Evolutionary conservation across 30 jellyfish, hydroid and myxozoan genomes (phyloP), one percentile per base, ranked within the genome.

Genomic region (Phacellophora camtschatica): DNA sequence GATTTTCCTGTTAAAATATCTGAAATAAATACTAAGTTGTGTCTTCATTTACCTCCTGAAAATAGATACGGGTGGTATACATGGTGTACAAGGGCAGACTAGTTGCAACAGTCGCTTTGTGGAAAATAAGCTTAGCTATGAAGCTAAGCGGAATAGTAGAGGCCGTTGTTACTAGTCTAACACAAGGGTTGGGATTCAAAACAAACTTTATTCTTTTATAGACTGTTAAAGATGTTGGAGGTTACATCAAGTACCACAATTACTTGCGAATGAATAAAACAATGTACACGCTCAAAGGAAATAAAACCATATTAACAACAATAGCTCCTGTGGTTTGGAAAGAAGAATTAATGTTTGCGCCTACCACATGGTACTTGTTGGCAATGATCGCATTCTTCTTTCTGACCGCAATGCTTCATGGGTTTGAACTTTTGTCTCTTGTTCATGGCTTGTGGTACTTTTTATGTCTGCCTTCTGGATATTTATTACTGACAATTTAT

Each of bases 401-500:
- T 16, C 45, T 92, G 10, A 92, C 98, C 22, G 96, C 96, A 36
- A 18, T 92, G 65, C 71, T 92, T 29, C 98, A 92, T 85, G 98
- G 98, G 55, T 79, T 81, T 35, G 98, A 92, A 59, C 81, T 74
- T 67, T 20, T 74, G 69, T 66, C 78, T 19, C 59, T 92, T 62
- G 54, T 92, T 25, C 98, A 92, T 92, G 98, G 98, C 0, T 9
- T 92, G 13, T 84, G 96, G 95, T 92, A 92, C 42, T 35, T 92
- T 71, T 85, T 92, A 2, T 92, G 98, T 73, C 77, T 92, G 41
- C 98, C 98, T 1, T 92, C 98, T 22, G 98, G 98, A 18, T 92
- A 92, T 59, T 75, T 92, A 66, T 84, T 92, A 19, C 92, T 92
- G 32, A 92, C 96, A 36, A 92, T 92, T 13, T 92, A 82, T 62